Evolutionary conservation across 2,113 vertebrate genomes (phyloP).

Genomic region (Sphaerodactylus townsendi): DNA sequence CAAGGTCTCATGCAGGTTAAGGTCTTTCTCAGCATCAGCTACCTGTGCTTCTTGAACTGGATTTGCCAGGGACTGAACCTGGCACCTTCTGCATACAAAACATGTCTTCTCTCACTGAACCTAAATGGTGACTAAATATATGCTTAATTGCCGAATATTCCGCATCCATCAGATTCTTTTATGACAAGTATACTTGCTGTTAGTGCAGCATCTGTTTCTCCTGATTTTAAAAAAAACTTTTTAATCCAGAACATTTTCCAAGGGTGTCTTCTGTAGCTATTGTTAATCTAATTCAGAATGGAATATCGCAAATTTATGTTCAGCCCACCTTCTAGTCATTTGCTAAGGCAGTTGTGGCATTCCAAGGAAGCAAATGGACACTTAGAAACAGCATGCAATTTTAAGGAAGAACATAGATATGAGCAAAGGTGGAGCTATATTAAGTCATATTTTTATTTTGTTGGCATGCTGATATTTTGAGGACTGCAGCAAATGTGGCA

Average conservation of each 20-base stretch:
- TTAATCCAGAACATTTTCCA: too few relatives aligned
- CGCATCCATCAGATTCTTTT: accelerated
- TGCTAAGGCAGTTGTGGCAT: background rate
- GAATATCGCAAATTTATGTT: too few relatives aligned
- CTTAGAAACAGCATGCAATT: background rate
- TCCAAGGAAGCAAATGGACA: background rate
- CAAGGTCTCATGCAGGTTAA: too few relatives aligned
- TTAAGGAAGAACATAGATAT: background rate
- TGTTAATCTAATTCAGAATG: too few relatives aligned
- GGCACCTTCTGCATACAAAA: too few relatives aligned
- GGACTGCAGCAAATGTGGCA: background rate
- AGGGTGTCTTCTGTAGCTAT: too few relatives aligned
- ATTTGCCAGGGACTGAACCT: too few relatives aligned
- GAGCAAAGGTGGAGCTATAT: background rate
- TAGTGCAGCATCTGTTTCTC: background rate
- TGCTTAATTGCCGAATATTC: background rate
- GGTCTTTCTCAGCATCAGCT: too few relatives aligned
- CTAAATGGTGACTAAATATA: background rate
- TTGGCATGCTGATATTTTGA: background rate
- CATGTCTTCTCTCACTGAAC: too few relatives aligned
- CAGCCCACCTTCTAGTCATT: background rate
- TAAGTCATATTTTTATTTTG: background rate
- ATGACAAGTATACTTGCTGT: accelerated
- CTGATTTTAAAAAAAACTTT: too few relatives aligned
- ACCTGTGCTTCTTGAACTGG: too few relatives aligned